Evolutionary conservation across 2,797 vertebrate genomes (phyloP).

Genomic region (Neosilurus hyrtlii): DNA sequence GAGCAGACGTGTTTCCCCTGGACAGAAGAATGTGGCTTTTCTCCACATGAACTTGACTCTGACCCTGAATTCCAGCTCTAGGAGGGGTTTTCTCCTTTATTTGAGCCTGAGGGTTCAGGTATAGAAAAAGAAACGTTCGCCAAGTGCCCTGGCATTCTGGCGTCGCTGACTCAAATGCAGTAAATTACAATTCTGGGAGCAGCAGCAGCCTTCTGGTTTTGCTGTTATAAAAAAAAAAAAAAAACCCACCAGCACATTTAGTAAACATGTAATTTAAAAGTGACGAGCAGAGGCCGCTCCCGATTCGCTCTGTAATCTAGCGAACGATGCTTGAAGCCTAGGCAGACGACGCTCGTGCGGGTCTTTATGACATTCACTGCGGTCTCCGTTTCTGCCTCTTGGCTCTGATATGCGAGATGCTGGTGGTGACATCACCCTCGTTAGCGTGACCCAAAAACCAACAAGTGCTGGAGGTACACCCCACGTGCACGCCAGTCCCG

Average conservation of each 20-base stretch:
- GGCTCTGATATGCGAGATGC: slow-evolving; percentile 34
- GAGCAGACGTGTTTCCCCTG: background rate
- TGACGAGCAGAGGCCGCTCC: slow-evolving; percentile 58
- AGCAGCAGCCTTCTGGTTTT: slow-evolving; percentile 56
- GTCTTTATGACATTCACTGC: slow-evolving; percentile 49
- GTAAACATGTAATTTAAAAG: slow-evolving; percentile 71
- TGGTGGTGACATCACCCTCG: slow-evolving; percentile 37
- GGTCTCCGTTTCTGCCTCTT: slow-evolving; percentile 53
- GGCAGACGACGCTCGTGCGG: slow-evolving; percentile 47
- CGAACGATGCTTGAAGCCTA: slow-evolving; percentile 40
- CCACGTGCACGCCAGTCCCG: background rate
- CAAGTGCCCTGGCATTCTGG: slow-evolving; percentile 62
- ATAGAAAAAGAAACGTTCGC: slow-evolving; percentile 45
- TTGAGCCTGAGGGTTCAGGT: background rate
- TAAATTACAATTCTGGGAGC: slow-evolving; percentile 66
- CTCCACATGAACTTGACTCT: slow-evolving; percentile 24
- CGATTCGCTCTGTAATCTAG: slow-evolving; percentile 65
- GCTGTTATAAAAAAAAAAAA: slow-evolving; percentile 58
- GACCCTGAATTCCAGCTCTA: background rate
- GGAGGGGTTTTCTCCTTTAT: background rate
- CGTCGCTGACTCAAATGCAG: slow-evolving; percentile 53
- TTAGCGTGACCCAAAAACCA: slow-evolving; percentile 42
- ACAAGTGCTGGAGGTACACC: background rate
- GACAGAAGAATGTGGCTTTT: slow-evolving; percentile 4
- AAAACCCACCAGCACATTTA: slow-evolving; percentile 54